Evolutionary conservation across 1,140 invertebrate species (phyloP), one percentile per base, ranked within the genome.

Genomic region (Pygmarrhopalites habei): DNA sequence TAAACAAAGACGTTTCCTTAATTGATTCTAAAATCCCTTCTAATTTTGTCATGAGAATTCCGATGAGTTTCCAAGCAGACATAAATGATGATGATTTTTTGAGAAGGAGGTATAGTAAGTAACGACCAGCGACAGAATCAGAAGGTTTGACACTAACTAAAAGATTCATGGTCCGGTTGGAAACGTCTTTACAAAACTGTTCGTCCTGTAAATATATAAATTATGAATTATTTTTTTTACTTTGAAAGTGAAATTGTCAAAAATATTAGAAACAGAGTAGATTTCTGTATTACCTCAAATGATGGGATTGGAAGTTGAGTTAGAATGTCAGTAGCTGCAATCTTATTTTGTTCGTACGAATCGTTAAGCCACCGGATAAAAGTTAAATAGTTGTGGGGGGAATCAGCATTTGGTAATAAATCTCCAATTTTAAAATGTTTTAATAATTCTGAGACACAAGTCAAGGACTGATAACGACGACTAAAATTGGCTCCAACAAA

Each of bases 141-240:
- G 86, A 83, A 0, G 91, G 90, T 72, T 83, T 84, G 19, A 87
- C 77, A 62, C 85, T 88, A 1, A 81, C 81, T 15, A 83, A 82
- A 52, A 89, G 74, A n/a, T 74, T 43, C 23, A 85, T 53, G 28
- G 82, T 78, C 25, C 80, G 73, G 49, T 75, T 71, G 58, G 81
- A 77, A 58, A 35, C 19, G 3, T n/a, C 7, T 19, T 44, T 28
- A 19, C 41, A 58, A 44, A 15, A 17, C 19, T 58, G n/a, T 28
- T 41, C 29, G 2, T 58, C 56, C 39, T 58, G 15, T 1, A 46
- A 58, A 17, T 19, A 35, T 28, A 39, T 14, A 60, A 15, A 21
- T 1, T 17, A 26, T 56, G 29, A 28, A 21, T 28, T 28, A 56
- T n/a, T 29, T 0, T 17, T 17, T 28, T 19, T 19, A n/a, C n/a